Base-by-base conservation (phyloP, 1,140 invertebrate species). In the Coelopa frigida region DNA sequence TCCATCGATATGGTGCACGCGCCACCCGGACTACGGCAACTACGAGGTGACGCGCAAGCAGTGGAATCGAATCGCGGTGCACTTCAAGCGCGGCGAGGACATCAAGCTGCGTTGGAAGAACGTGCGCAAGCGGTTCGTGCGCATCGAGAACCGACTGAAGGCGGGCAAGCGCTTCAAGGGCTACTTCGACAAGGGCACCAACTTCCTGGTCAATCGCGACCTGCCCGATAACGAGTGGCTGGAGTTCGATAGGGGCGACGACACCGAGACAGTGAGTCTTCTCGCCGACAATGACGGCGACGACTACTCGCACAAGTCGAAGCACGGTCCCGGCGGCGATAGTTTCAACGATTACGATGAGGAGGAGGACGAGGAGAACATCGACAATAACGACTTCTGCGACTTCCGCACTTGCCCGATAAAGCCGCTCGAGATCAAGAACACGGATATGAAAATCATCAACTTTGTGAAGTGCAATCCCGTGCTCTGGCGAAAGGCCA, bases 391-490 rank as follows among this genome's bases (percentile, higher is more conserved):
- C 10, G 35, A 23, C 6, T 43, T 32, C 15, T 20, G 7, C 14
- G 21, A 33, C 14, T n/a, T 43, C 38, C 18, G 31, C n/a, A 41
- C 41, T 15, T 15, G 29, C n/a, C 7, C n/a, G n/a, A 23, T 48
- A 18, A 52, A 58, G 14, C 62, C 62, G 0, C 35, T 66, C 0
- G 62, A 66, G 10, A 51, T 66, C 20, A 54, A 57, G 8, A 36
- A 53, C 5, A 56, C 63, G 7, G 62, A 66, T 41, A 27, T 53
- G 37, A 60, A 58, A 24, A 66, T 66, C 18, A 66, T 66, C 7
- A 57, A 60, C n/a, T 66, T 66, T 44, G 62, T 63, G n/a, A 66
- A 66, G 23, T 58, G 62, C 37, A 61, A 66, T 53, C 62, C 62
- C 5, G 59, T 66, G 14, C 46, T 66, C 3, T 66, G 62, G 62